phyloP scores from a whole-genome alignment of 1,140 invertebrate genomes.

The Stratiolaelaps scimitus region DNA sequence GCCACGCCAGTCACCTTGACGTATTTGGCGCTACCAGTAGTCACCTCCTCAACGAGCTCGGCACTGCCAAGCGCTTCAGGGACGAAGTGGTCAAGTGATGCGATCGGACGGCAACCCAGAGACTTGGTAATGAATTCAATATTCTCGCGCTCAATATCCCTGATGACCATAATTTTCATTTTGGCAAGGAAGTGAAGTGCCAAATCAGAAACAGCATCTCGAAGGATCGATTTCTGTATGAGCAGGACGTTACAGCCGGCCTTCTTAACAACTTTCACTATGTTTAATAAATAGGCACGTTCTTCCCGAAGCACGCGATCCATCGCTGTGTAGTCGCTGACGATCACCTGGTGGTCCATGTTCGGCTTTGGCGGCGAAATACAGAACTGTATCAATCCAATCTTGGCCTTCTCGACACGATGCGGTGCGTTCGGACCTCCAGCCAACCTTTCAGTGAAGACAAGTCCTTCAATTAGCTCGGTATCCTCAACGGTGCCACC shows the following conservation, averaged over 20 bases:
- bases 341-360: conserved; percentile 94
- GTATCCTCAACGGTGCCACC: conserved; percentile 97
- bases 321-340: conserved; percentile 98
- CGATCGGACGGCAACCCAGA: conserved; percentile 84
- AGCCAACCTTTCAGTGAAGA: conserved; percentile 76
- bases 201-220: conserved; percentile 89
- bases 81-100: conserved; percentile 92
- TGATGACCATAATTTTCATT: conserved; percentile 97
- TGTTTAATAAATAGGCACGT: conserved; percentile 91
- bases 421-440: conserved; percentile 76
- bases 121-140: conserved; percentile 93
- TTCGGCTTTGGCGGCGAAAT: conserved; percentile 99
- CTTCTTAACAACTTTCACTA: conserved; percentile 98
- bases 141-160: conserved; percentile 94
- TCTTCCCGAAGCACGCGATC: conserved; percentile 97
- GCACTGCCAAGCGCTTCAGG: conserved; percentile 79
- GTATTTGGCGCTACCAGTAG: conserved; percentile 75
- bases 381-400: conserved; percentile 98
- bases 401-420: conserved; percentile 91
- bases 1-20: conserved; percentile 78
- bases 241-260: conserved; percentile 93
- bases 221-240: conserved; percentile 95
- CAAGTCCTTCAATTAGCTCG: conserved; percentile 82
- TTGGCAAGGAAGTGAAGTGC: conserved; percentile 97
- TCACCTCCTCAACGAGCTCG: conserved; percentile 87